These are phyloP conservation scores for Drosophila dunni DNA, from an alignment of 1,140 invertebrate species.

Conservation along the genomic window DNA sequence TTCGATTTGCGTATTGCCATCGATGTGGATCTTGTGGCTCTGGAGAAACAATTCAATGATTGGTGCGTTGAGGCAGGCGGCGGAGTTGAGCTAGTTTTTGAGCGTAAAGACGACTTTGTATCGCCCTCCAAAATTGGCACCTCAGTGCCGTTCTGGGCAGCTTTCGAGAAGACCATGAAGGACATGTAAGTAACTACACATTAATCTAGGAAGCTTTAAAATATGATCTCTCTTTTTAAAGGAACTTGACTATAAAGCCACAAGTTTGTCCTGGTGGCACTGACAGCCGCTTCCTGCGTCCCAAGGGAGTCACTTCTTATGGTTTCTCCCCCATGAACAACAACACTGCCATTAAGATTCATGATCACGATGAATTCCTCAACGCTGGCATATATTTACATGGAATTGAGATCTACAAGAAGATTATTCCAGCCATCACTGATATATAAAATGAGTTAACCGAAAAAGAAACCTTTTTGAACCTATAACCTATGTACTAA, in stretches of 20 bases:
- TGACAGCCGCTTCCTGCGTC: slow-evolving; percentile 89
- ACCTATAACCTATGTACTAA: no score
- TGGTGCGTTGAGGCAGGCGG: slow-evolving; percentile 94
- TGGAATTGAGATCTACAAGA: slow-evolving; percentile 89
- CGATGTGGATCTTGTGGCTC: slow-evolving; percentile 87
- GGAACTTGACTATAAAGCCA: slow-evolving; percentile 86
- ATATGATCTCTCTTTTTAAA: neutral
- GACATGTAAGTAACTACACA: slow-evolving; percentile 84
- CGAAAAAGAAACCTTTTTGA: neutral
- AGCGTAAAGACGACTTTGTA: slow-evolving; percentile 88
- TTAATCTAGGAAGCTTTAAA: neutral
- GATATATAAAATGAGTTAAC: slow-evolving; percentile 71
- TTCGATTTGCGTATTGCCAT: slow-evolving; percentile 93
- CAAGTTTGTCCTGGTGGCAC: slow-evolving; percentile 92
- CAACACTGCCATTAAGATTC: slow-evolving; percentile 88
- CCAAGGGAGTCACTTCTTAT: slow-evolving; percentile 85
- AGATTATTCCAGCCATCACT: slow-evolving; percentile 86
- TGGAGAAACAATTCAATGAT: slow-evolving; percentile 88
- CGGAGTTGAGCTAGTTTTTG: slow-evolving; percentile 90
- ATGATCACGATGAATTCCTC: slow-evolving; percentile 91
- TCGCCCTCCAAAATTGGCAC: slow-evolving; percentile 88
- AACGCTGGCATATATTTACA: slow-evolving; percentile 88
- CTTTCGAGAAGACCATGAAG: slow-evolving; percentile 88
- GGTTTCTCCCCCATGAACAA: slow-evolving; percentile 91
- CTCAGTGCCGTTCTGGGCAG: slow-evolving; percentile 92